A percentile compares a stretch with the other conserved stretches of the same genome.
phyloP scores from a whole-genome alignment of 2,888 invertebrate species.

The Eristalis intricaria region DNA sequence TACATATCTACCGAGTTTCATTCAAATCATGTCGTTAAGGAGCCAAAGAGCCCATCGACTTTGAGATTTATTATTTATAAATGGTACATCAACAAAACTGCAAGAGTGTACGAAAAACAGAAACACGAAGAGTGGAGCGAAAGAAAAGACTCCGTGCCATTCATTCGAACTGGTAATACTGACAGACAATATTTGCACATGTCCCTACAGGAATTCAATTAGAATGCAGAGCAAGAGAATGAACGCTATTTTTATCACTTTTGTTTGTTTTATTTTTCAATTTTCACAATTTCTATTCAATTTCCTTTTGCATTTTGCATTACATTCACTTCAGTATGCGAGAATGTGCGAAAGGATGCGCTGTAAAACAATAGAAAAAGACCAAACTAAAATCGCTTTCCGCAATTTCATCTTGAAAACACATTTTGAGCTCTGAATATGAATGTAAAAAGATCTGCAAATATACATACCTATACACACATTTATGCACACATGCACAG shows the following conservation, averaged over 20 bases:
- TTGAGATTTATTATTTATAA: no score
- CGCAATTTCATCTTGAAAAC: slow-evolving; percentile 64
- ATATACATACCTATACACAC: neutral
- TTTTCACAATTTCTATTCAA: slow-evolving; percentile 70
- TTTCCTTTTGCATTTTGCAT: slow-evolving; percentile 62
- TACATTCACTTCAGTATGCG: slow-evolving; percentile 38
- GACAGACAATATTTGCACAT: slow-evolving; percentile 67
- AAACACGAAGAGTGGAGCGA: no score
- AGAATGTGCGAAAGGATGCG: slow-evolving; percentile 48
- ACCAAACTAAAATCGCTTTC: slow-evolving; percentile 48
- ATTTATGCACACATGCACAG: neutral
- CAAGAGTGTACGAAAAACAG: no score
- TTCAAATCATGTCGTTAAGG: no score
- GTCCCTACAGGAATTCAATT: slow-evolving; percentile 64
- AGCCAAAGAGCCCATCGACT: no score
- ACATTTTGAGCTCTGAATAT: slow-evolving; percentile 38
- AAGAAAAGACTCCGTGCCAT: slow-evolving; percentile 49
- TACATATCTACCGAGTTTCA: no score
- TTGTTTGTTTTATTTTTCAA: slow-evolving; percentile 44
- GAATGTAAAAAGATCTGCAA: slow-evolving; percentile 20
- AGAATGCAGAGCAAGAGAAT: slow-evolving; percentile 61
- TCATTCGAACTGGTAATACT: slow-evolving; percentile 61
- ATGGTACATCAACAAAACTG: no score
- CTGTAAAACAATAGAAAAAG: slow-evolving; percentile 39
- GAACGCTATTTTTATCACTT: slow-evolving; percentile 43